Base-by-base conservation (phyloP, 2,888 invertebrate species). In the Rotaria macrura region DNA sequence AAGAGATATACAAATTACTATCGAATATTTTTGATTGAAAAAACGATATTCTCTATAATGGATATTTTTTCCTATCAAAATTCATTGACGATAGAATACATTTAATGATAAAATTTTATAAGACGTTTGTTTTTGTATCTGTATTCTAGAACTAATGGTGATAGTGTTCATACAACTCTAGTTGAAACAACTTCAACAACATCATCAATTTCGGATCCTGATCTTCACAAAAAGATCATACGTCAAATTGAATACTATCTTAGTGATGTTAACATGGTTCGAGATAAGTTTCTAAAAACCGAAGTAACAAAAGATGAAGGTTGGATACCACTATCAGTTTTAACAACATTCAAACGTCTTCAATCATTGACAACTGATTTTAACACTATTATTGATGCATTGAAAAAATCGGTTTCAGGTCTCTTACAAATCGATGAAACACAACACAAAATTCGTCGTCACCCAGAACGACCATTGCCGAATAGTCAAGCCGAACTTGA, bases 261-360 rank as follows among this genome's bases (percentile, higher is more conserved):
- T 92, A 96, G 98, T 84, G 95, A 99, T 91, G 93, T 94, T 10
- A 99, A 99, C 91, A 92, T 99, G 85, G 94, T 94, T 0, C 93
- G 94, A 87, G 98, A 99, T 90, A 96, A 95, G 91, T 99, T 97
- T 90, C 92, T 99, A n/a, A 93, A 94, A 88, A 95, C 95, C 87
- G 94, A 96, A 91, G 93, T 95, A 1, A 93, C 93, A 88, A 92
- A 95, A 87, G 95, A 96, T 88, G 95, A 96, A 85, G 97, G 92
- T 87, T 92, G 98, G 98, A 93, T 99, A 38, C 93, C 95, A 0
- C 90, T 98, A 83, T 93, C 94, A 0, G 93, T 94, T 0, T 93
- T 99, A 91, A 91, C 95, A 84, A 95, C 94, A 87, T 99, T 98
- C 90, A 96, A 97, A 91, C 93, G 97, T 40, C 92, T 98, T 84